Evolutionary conservation across 2,888 invertebrate species (phyloP).

Genomic region (Minunthozetes semirufus): DNA sequence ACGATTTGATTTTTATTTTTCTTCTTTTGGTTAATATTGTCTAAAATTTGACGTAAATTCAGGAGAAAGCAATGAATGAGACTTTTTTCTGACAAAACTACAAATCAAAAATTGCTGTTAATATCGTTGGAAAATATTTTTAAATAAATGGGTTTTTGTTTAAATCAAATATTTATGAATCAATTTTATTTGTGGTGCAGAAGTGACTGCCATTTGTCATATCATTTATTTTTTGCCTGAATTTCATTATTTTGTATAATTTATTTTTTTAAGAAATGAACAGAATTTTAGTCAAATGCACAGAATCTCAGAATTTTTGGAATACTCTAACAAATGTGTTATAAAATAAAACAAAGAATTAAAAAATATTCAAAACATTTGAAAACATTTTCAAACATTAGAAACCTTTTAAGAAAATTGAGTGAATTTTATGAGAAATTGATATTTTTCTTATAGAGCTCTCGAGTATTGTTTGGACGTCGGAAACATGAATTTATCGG

Average conservation of each 20-base stretch:
- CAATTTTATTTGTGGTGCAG: not conserved
- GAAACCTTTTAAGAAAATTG: not conserved
- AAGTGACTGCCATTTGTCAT: not conserved
- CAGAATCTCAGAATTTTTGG: too few species aligned
- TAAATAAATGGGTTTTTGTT: not conserved
- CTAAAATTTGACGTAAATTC: too few species aligned
- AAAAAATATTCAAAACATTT: not conserved
- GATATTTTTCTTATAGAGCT: slow-evolving; percentile 53
- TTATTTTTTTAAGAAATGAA: too few species aligned
- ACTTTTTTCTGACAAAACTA: too few species aligned
- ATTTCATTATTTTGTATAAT: not conserved
- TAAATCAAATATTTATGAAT: not conserved
- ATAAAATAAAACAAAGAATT: too few species aligned
- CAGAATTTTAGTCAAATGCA: too few species aligned
- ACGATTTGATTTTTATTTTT: too few species aligned
- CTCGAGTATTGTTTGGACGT: slow-evolving; percentile 86
- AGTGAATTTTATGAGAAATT: not conserved
- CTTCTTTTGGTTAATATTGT: too few species aligned
- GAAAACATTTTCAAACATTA: too few species aligned
- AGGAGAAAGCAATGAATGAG: too few species aligned
- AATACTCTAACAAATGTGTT: too few species aligned
- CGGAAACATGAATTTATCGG: slow-evolving; percentile 95
- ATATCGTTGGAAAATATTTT: not conserved
- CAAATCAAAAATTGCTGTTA: too few species aligned
- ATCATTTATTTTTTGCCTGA: not conserved